Evolutionary conservation across 2,888 invertebrate species (phyloP).

Genomic region (Cryptocephalus moraei): DNA sequence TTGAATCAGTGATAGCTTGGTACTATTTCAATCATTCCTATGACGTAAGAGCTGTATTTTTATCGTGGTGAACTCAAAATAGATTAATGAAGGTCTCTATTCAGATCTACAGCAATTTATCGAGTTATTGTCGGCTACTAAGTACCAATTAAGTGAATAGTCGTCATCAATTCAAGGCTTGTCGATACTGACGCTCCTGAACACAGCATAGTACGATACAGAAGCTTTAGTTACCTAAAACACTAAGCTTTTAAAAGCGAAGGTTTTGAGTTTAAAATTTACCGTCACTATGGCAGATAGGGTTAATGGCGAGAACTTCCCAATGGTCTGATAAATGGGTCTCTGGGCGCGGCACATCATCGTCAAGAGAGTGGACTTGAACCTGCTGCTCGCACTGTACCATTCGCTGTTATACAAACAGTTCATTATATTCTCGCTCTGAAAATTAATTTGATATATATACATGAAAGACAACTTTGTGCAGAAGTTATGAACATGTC

Average conservation of each 20-base stretch:
- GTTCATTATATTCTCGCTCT: constrained; percentile 8
- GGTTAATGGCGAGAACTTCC: constrained; percentile 17
- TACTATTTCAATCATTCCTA: too few species aligned
- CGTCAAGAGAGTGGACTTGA: constrained; percentile 15
- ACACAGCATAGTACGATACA: constrained; percentile 14
- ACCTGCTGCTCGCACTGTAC: constrained; percentile 11
- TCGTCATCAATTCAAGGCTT: too few species aligned
- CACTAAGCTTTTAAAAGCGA: background rate
- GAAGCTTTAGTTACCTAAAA: constrained; percentile 14
- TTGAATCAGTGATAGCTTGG: too few species aligned
- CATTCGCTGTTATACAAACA: constrained; percentile 13
- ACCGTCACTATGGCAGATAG: constrained; percentile 13
- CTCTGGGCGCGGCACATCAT: constrained; percentile 14
- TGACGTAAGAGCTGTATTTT: too few species aligned
- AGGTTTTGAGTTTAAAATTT: background rate
- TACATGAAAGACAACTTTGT: too few species aligned
- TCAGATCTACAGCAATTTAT: too few species aligned
- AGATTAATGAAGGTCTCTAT: too few species aligned
- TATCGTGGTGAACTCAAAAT: too few species aligned
- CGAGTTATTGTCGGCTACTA: too few species aligned
- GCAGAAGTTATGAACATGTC: too few species aligned
- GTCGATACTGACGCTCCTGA: background rate
- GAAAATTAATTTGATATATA: constrained; percentile 6
- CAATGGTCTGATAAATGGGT: constrained; percentile 17
- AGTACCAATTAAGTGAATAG: too few species aligned